Conservation (phyloP, 2,797 vertebrate species). For the Carcharodon carcharias region DNA sequence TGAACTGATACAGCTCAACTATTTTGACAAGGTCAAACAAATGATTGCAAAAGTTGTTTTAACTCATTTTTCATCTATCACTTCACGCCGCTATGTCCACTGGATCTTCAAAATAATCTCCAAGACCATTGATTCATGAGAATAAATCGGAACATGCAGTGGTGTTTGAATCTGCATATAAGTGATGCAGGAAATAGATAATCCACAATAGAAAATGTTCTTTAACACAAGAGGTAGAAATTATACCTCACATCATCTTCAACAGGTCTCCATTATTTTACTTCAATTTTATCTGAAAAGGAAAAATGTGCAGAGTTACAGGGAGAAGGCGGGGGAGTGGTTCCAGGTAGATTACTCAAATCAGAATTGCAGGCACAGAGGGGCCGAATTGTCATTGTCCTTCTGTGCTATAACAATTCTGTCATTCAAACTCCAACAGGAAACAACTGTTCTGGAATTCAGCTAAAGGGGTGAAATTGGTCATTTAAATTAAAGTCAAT, state of each 20-base stretch:
- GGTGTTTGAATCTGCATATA: background rate
- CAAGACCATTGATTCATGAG: background rate
- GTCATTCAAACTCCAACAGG: background rate
- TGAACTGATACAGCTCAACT: background rate
- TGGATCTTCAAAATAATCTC: background rate
- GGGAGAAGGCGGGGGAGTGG: background rate
- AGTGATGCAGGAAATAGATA: background rate
- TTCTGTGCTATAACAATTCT: background rate
- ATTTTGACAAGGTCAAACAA: constrained; percentile 15
- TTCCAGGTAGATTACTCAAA: no score
- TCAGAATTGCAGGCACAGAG: background rate
- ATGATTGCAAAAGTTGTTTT: background rate
- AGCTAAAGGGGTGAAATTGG: background rate
- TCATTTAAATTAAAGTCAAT: background rate
- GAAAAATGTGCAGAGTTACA: background rate
- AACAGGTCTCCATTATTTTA: background rate
- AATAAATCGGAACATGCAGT: background rate
- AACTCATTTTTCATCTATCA: background rate
- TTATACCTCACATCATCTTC: background rate
- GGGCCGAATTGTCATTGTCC: background rate
- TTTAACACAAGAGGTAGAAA: background rate
- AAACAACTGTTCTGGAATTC: background rate
- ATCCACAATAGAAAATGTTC: background rate
- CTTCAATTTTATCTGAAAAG: background rate
- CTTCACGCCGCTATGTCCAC: background rate